Evolutionary conservation across 1,140 invertebrate species (phyloP), one percentile per base, ranked within the genome.

Genomic region (Dreissena polymorpha): DNA sequence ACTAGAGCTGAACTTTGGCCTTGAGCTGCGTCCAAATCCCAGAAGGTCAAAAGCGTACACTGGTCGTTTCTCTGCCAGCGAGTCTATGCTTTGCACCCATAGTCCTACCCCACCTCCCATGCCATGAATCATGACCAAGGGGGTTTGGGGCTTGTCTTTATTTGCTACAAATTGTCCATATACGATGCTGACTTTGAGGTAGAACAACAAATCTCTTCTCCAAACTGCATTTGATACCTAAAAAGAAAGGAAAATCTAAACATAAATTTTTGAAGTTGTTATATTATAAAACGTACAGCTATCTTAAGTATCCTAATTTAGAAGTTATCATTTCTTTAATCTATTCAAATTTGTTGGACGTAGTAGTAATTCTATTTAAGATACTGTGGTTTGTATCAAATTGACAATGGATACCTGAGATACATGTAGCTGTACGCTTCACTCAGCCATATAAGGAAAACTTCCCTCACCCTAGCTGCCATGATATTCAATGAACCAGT

Each of bases 31-130:
- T 0, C 97, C 98, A 94, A 99, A 99, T 67, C 98, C 97, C 77
- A 99, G 93, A 80, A 99, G 92, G 93, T 99, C 98, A 89, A 99
- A 96, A 0, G 98, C 97, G 94, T 99, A 98, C 0, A 99, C 96
- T 0, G 97, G 96, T 85, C 98, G 94, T 3, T 95, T 94, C 27
- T 94, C 93, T 5, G 96, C 95, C 16, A 98, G 93, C 21, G 68
- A 25, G n/a, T 91, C 90, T 18, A 92, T 76, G 94, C 99, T 99
- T 78, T 97, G 94, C 80, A 96, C 96, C 98, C 98, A 99, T 16
- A 99, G 92, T 0, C 96, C 98, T 55, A 98, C 95, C 8, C 98
- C 98, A 2, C 97, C 95, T n/a, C 96, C 98, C 89, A 99, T 95
- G 0, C 98, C 98, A 94, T 99, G 98, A 13, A 99, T 91, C 86